These are phyloP conservation scores for Euclidia mi DNA, from an alignment of 2,888 invertebrate species.

Conservation along the genomic window DNA sequence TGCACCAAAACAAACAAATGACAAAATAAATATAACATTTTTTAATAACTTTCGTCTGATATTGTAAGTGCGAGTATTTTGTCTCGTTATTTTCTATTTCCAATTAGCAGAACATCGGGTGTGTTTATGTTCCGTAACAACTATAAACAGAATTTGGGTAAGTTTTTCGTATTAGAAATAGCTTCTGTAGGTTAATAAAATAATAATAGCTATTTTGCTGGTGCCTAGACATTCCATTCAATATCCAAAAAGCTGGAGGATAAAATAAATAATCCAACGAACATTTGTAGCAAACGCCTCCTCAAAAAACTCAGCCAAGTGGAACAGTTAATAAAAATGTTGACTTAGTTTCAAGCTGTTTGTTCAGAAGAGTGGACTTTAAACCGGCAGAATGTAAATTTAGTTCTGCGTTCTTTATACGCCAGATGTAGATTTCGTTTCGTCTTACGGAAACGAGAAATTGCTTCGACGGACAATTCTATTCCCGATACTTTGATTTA, in stretches of 20 bases:
- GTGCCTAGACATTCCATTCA: too few relatives aligned
- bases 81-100: too few relatives aligned
- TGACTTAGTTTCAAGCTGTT: constrained; percentile 67
- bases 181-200: too few relatives aligned
- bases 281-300: constrained; percentile 17
- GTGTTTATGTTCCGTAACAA: too few relatives aligned
- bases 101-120: too few relatives aligned
- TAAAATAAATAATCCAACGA: constrained; percentile 32
- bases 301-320: constrained; percentile 32
- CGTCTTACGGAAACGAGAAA: constrained; percentile 72
- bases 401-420: constrained; percentile 54
- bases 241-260: constrained; percentile 12
- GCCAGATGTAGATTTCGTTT: constrained; percentile 64
- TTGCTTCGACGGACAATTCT: constrained; percentile 71
- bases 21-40: too few relatives aligned
- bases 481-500: constrained; percentile 68
- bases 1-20: too few relatives aligned
- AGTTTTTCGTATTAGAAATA: too few relatives aligned
- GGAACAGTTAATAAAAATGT: constrained; percentile 64
- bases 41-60: too few relatives aligned
- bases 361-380: constrained; percentile 61
- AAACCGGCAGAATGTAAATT: constrained; percentile 82
- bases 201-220: too few relatives aligned
- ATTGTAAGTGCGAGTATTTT: too few relatives aligned
- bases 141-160: too few relatives aligned